Evolutionary conservation across 2,797 vertebrate species (phyloP), one percentile per base, ranked within the genome.

Genomic region (Fistularia tabacaria): DNA sequence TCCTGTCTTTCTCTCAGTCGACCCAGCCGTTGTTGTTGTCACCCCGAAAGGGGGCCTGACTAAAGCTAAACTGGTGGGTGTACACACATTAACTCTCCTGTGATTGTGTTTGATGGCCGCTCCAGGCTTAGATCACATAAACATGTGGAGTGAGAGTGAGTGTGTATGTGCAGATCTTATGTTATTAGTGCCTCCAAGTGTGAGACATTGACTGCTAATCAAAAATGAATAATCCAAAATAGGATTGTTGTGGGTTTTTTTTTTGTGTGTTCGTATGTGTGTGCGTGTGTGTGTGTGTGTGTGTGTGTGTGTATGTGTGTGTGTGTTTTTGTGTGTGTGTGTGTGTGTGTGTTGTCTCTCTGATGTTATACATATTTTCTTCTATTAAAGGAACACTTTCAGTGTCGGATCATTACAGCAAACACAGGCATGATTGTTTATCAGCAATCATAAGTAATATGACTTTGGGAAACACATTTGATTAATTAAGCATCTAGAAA

Each of bases 61-160:
- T 66, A 40, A 58, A 71, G 69, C 81, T 80, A 73, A 85, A 79
- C 81, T 74, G 66, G 66, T 77, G 80, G 83, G 76, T 78, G 80
- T 70, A 51, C 66, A 74, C 74, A 70, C 51, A 74, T 76, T 73
- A 57, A 74, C 60, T 63, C 66, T 77, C 54, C 49, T 49, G 47
- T 37, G 71, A 66, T 66, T 77, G 64, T 63, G 42, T 67, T 65
- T 65, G 69, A 77, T 67, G 71, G 67, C 60, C 10, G 54, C 61
- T 76, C 14, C 57, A 49, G 70, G 58, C 66, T 69, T 39, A 38
- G 12, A 65, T 75, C 67, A 58, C 74, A 65, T 49, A 58, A 70
- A 69, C 61, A 56, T 53, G 46, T 46, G 6, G 59, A 53, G 66
- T 51, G 55, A 52, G 59, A 45, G 49, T 10, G 43, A 10, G 45